A percentile compares a stretch with the other conserved stretches of the same genome.
Evolutionary conservation across 2,888 invertebrate genomes (phyloP).

Genomic region (Synergus laeviventris): DNA sequence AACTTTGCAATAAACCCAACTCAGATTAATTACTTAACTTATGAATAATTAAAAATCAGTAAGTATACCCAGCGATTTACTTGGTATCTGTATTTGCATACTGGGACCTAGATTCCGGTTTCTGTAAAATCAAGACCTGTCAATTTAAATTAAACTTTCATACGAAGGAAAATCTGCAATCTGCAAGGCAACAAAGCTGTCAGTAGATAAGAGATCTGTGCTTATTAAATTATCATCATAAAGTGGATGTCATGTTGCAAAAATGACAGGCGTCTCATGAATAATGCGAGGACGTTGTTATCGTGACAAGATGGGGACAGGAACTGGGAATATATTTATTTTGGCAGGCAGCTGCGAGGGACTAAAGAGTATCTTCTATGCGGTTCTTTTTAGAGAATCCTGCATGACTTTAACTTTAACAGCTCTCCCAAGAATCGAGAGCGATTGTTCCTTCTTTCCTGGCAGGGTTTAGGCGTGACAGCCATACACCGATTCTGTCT

Average conservation of each 20-base stretch:
- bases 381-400: constrained; percentile 22
- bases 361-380: constrained; percentile 33
- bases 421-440: constrained; percentile 38
- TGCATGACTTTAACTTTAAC: constrained; percentile 35
- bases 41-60: too few relatives aligned
- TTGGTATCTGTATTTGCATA: too few relatives aligned
- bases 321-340: constrained; percentile 42
- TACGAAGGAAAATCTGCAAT: constrained; percentile 45
- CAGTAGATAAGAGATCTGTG: constrained; percentile 31
- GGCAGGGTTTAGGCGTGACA: constrained; percentile 41
- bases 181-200: constrained; percentile 30
- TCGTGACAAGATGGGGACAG: constrained; percentile 42
- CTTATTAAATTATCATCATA: constrained; percentile 46
- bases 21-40: too few relatives aligned
- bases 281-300: constrained; percentile 43
- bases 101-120: too few relatives aligned
- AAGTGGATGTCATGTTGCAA: constrained; percentile 38
- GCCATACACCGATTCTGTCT: constrained; percentile 49
- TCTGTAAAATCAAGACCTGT: not conserved
- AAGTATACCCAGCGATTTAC: too few relatives aligned
- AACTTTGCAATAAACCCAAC: too few relatives aligned
- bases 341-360: constrained; percentile 41
- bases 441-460: constrained; percentile 36
- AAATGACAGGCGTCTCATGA: constrained; percentile 44
- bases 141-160: not conserved